These are phyloP conservation scores for Phalacrocorax aristotelis DNA, from an alignment of 2,113 vertebrate species.

Conservation along the genomic window DNA sequence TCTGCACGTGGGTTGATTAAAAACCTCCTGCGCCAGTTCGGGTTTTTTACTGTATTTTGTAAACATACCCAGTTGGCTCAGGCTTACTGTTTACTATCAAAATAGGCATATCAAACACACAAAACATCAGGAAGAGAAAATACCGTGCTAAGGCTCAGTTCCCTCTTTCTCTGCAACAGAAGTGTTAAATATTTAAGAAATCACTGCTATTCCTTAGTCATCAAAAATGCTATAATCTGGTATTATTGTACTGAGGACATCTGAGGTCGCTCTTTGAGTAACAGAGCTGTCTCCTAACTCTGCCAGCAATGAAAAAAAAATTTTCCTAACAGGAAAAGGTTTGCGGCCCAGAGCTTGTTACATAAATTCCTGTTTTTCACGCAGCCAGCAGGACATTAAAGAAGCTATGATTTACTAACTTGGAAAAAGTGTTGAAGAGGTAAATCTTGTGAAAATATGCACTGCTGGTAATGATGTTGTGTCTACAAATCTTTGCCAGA, in stretches of 20 bases:
- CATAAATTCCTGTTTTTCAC: conserved; percentile 85
- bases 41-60: conserved; percentile 25
- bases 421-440: conserved; percentile 64
- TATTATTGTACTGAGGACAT: conserved; percentile 78
- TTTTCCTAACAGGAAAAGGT: conserved; percentile 82
- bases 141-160: neutral
- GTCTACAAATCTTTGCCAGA: conserved; percentile 61
- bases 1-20: neutral
- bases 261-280: conserved; percentile 78
- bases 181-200: conserved; percentile 66
- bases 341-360: conserved; percentile 75
- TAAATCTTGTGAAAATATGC: conserved; percentile 67
- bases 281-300: conserved; percentile 69
- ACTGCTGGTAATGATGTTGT: conserved; percentile 60
- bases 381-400: conserved; percentile 73
- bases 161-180: neutral
- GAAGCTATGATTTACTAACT: conserved; percentile 71
- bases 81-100: conserved; percentile 41
- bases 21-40: conserved; percentile 3
- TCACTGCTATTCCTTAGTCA: conserved; percentile 68
- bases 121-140: neutral
- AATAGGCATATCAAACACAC: conserved; percentile 8
- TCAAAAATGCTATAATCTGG: conserved; percentile 72
- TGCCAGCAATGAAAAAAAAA: conserved; percentile 75
- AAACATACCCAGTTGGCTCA: conserved; percentile 6